These are phyloP conservation scores for Lypha dubia DNA, from an alignment of 2,888 invertebrate species.

Conservation along the genomic window DNA sequence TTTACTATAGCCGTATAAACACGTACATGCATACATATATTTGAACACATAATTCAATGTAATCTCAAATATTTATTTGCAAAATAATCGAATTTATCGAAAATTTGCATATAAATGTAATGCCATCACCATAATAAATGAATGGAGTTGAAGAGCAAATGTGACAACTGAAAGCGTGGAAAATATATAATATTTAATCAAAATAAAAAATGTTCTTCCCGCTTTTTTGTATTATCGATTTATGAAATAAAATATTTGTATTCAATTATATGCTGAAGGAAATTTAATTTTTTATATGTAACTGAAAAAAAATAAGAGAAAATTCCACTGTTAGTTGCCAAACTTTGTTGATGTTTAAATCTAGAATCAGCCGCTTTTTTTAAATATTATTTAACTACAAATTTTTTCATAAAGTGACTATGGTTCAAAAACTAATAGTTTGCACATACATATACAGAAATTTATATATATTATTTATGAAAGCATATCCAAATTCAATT, in stretches of 20 bases:
- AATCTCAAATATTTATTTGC: constrained; percentile 66
- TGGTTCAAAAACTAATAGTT: too few relatives aligned
- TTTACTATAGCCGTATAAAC: too few relatives aligned
- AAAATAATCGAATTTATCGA: constrained; percentile 61
- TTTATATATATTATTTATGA: too few relatives aligned
- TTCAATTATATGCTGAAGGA: neutral
- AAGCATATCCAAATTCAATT: too few relatives aligned
- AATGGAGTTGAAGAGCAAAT: neutral
- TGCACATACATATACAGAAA: too few relatives aligned
- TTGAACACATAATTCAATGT: constrained; percentile 56
- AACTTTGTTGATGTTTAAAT: too few relatives aligned
- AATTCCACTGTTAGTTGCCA: too few relatives aligned
- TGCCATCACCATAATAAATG: neutral
- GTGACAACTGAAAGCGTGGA: neutral
- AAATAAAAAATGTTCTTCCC: constrained; percentile 17
- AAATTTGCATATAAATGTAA: constrained; percentile 59
- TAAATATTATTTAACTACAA: too few relatives aligned
- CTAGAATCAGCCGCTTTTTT: too few relatives aligned
- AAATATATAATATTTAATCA: constrained; percentile 6
- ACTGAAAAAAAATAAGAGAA: neutral
- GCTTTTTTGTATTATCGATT: neutral
- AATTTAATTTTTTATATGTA: neutral
- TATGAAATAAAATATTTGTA: neutral
- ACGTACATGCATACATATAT: neutral
- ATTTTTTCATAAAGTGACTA: too few relatives aligned